These are phyloP conservation scores for Allophyes oxyacanthae DNA, from an alignment of 2,888 invertebrate genomes.

Conservation along the genomic window DNA sequence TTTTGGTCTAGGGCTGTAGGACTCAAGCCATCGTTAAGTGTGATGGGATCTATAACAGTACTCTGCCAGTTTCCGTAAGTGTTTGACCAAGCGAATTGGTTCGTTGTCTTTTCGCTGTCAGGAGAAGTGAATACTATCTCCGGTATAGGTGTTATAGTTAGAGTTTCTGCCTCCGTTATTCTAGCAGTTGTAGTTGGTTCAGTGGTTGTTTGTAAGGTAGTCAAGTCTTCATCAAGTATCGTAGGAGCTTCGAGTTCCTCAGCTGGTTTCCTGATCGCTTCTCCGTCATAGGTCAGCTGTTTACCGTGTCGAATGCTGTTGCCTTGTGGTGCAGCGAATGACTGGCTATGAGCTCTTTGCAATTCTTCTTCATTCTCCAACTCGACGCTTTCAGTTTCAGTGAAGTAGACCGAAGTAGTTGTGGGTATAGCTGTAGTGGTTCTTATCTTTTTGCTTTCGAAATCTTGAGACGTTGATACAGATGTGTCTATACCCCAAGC, in stretches of 20 bases:
- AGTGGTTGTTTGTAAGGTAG: constrained; percentile 72
- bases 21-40: constrained; percentile 91
- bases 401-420: constrained; percentile 76
- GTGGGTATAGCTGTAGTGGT: constrained; percentile 68
- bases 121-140: constrained; percentile 79
- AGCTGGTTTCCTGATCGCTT: constrained; percentile 74
- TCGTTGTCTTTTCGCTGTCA: constrained; percentile 80
- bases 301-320: constrained; percentile 82
- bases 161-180: constrained; percentile 68
- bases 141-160: constrained; percentile 68
- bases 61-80: constrained; percentile 90
- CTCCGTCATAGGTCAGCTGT: constrained; percentile 71
- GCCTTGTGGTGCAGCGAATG: constrained; percentile 90
- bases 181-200: constrained; percentile 69
- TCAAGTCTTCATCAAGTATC: constrained; percentile 68
- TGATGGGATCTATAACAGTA: constrained; percentile 92
- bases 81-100: constrained; percentile 82
- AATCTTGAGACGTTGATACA: constrained; percentile 72
- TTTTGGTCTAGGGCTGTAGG: constrained; percentile 73
- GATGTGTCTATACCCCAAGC: constrained; percentile 82
- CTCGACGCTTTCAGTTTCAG: constrained; percentile 81
- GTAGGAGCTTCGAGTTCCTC: constrained; percentile 83
- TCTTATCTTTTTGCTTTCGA: constrained; percentile 82
- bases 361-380: constrained; percentile 90
- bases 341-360: constrained; percentile 92